phyloP scores from a whole-genome alignment of 2,888 invertebrate genomes.

The Drosophila paramelanica region DNA sequence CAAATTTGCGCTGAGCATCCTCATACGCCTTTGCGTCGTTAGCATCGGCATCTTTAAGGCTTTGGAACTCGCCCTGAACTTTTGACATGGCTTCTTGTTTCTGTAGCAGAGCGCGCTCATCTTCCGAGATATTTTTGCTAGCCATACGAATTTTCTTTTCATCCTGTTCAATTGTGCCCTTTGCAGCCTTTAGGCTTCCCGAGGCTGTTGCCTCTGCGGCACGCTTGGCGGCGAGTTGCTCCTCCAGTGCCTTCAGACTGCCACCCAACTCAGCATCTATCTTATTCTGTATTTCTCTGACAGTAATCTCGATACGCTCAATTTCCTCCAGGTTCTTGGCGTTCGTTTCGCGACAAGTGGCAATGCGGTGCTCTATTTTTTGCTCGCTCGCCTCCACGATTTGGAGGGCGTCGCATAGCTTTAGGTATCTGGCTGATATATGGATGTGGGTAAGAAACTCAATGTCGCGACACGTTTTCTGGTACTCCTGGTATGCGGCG shows the following conservation, averaged over 20 bases:
- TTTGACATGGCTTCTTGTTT: slow-evolving; percentile 88
- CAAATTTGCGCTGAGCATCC: slow-evolving; percentile 91
- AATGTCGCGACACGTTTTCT: slow-evolving; percentile 93
- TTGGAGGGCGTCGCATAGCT: slow-evolving; percentile 85
- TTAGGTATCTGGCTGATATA: slow-evolving; percentile 85
- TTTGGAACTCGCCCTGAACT: slow-evolving; percentile 88
- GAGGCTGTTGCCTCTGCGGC: slow-evolving; percentile 88
- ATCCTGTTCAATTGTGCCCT: slow-evolving; percentile 89
- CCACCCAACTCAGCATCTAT: slow-evolving; percentile 89
- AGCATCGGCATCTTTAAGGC: slow-evolving; percentile 89
- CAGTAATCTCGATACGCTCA: slow-evolving; percentile 86
- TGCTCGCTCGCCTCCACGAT: slow-evolving; percentile 86
- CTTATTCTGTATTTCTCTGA: slow-evolving; percentile 88
- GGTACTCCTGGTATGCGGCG: slow-evolving; percentile 93
- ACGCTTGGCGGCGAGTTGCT: slow-evolving; percentile 88
- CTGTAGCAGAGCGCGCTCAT: slow-evolving; percentile 87
- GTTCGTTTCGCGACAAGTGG: slow-evolving; percentile 87
- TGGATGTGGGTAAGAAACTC: slow-evolving; percentile 91
- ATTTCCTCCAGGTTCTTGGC: slow-evolving; percentile 86
- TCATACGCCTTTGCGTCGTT: slow-evolving; percentile 89
- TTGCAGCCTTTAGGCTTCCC: slow-evolving; percentile 88
- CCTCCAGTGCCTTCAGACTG: slow-evolving; percentile 88
- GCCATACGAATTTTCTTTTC: slow-evolving; percentile 89
- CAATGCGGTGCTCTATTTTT: slow-evolving; percentile 86
- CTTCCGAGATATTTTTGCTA: slow-evolving; percentile 88